phyloP scores from a whole-genome alignment of 2,113 vertebrate species.

The Leucosticte australis region DNA sequence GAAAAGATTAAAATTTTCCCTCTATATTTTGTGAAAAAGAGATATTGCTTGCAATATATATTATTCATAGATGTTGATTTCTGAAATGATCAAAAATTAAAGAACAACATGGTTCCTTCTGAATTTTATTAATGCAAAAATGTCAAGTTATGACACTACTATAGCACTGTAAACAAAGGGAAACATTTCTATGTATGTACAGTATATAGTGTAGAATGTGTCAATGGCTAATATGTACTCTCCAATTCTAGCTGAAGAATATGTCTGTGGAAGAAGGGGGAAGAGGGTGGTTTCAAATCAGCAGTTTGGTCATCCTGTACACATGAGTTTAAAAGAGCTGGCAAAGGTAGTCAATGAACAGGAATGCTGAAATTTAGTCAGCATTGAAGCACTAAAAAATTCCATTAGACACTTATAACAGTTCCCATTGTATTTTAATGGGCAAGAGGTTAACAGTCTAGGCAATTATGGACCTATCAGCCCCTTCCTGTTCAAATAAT shows the following conservation, averaged over 20 bases:
- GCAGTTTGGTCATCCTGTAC: background rate
- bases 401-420: background rate
- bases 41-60: background rate
- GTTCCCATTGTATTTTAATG: background rate
- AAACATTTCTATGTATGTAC: background rate
- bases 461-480: background rate
- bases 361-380: background rate
- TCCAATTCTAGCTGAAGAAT: background rate
- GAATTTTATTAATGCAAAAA: background rate
- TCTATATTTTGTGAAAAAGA: background rate
- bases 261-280: background rate
- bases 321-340: background rate
- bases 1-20: background rate
- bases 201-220: background rate
- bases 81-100: background rate
- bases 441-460: background rate
- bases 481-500: background rate
- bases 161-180: background rate
- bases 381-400: background rate
- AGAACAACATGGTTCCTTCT: background rate
- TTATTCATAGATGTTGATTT: background rate
- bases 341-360: background rate
- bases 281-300: background rate
- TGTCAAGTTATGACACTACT: background rate
- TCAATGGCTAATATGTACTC: background rate